Base-by-base conservation (phyloP, 1,140 invertebrate species). In the Drosophila bipectinata region DNA sequence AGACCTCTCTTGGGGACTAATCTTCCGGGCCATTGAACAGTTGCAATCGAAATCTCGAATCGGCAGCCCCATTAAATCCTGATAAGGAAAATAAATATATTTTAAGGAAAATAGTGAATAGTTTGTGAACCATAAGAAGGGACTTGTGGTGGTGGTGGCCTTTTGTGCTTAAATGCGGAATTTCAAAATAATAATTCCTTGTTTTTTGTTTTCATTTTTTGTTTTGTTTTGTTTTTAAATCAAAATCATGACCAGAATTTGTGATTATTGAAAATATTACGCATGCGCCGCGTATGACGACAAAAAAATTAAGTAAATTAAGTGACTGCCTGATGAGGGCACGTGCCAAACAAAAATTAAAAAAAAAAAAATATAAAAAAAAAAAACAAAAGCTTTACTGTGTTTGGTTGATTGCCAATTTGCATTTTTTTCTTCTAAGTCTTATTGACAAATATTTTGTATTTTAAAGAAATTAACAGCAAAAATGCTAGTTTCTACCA, bases 311-410 rank as follows among this genome's bases (percentile, higher is more conserved):
- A 28, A 57, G 14, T n/a, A 60, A 60, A 21, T 9, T 18, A 32
- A 66, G 8, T 57, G 66, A 53, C 28, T 39, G 66, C 59, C 30
- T 72, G 49, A 24, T 55, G 60, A 47, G 41, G 77, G 77, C 81
- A 84, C 81, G 82, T 84, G 81, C 81, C 81, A 66, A 44, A 56
- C 51, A 57, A 52, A 51, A 41, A 18, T 0, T 28, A 5, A 28
- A 28, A 28, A 57, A 52, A 51, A 45, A 8, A 26, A n/a, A n/a
- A n/a, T n/a, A n/a, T n/a, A 14, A 28, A 18, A 18, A 21, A 55
- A 28, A 9, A 47, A 15, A 32, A 9, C 10, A 30, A 45, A 45
- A 12, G 26, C 67, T 49, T 60, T 30, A 59, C 69, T 64, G 34
- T 63, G 57, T 74, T 74, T 74, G 71, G 71, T 32, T 18, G 53